Evolutionary conservation across 2,888 invertebrate genomes (phyloP).

Genomic region (Sceliomorpha sp.): DNA sequence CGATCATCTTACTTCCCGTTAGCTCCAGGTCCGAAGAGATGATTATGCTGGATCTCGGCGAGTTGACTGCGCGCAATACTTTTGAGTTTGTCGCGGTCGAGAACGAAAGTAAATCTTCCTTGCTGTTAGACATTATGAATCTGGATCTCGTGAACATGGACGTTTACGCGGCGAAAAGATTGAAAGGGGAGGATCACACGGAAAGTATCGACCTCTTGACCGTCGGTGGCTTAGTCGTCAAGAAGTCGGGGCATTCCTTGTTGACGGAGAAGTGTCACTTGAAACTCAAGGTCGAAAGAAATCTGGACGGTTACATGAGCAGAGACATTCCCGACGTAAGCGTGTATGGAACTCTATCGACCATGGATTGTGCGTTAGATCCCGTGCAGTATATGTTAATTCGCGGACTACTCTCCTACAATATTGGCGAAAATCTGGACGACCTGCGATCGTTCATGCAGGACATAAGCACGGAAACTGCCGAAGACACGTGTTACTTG

Average conservation of each 20-base stretch:
- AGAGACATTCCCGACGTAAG: slow-evolving; percentile 87
- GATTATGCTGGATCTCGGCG: slow-evolving; percentile 90
- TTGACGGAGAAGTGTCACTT: slow-evolving; percentile 92
- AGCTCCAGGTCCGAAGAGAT: slow-evolving; percentile 89
- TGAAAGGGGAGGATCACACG: slow-evolving; percentile 59
- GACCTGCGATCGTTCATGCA: slow-evolving; percentile 81
- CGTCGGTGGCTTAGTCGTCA: slow-evolving; percentile 82
- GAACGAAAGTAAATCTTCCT: slow-evolving; percentile 78
- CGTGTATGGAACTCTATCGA: slow-evolving; percentile 91
- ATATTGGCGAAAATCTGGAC: slow-evolving; percentile 92
- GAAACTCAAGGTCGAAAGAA: slow-evolving; percentile 90
- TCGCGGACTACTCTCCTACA: slow-evolving; percentile 92
- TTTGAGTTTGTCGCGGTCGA: slow-evolving; percentile 85
- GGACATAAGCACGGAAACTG: slow-evolving; percentile 46
- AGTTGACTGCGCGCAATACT: slow-evolving; percentile 88
- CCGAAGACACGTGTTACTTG: slow-evolving; percentile 40
- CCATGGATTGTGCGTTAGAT: slow-evolving; percentile 91
- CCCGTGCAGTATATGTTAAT: slow-evolving; percentile 92
- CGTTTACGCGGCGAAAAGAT: slow-evolving; percentile 85
- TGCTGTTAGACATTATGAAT: slow-evolving; percentile 87
- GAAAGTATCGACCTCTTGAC: slow-evolving; percentile 66
- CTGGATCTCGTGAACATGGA: slow-evolving; percentile 89
- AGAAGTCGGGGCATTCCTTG: slow-evolving; percentile 85
- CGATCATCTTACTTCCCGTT: slow-evolving; percentile 93
- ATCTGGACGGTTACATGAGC: slow-evolving; percentile 85